Percentiles rank a stretch among this genome's conserved stretches.
These are phyloP conservation scores for Pongo pygmaeus DNA, from an alignment of 2,113 vertebrate genomes.

Conservation along the genomic window DNA sequence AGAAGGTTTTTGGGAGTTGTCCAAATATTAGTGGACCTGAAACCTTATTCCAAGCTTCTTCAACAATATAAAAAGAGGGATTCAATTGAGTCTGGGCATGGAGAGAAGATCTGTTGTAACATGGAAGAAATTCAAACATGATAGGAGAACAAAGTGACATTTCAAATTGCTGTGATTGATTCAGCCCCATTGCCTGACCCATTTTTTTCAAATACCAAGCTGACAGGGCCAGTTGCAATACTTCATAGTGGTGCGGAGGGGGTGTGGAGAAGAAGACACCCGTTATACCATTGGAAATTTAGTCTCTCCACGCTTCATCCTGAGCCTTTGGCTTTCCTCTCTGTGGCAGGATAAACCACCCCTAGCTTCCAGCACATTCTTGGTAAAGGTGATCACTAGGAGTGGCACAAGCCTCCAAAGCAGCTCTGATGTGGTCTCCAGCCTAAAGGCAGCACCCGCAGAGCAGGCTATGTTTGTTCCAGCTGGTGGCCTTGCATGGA, in stretches of 20 bases:
- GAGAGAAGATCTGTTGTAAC: constrained; percentile 79
- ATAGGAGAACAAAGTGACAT: constrained; percentile 75
- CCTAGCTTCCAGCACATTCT: constrained; percentile 51
- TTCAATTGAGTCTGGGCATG: constrained; percentile 78
- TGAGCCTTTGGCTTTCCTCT: constrained; percentile 57
- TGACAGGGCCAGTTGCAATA: constrained; percentile 74
- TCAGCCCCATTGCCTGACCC: constrained; percentile 70
- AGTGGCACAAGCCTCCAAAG: neutral
- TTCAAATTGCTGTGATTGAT: constrained; percentile 81
- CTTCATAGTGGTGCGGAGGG: constrained; percentile 29
- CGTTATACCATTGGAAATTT: constrained; percentile 57
- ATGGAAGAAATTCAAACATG: constrained; percentile 79
- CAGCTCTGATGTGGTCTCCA: neutral
- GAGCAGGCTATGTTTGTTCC: neutral
- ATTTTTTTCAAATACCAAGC: constrained; percentile 81
- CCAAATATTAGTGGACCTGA: constrained; percentile 75
- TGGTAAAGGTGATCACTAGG: neutral
- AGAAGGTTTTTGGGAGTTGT: constrained; percentile 76
- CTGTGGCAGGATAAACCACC: neutral
- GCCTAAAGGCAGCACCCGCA: neutral
- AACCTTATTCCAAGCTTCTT: constrained; percentile 72
- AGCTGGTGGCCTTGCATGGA: too few relatives aligned
- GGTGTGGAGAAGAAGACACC: constrained; percentile 31
- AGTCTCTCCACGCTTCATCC: constrained; percentile 39
- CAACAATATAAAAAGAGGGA: constrained; percentile 75